Percentiles rank a stretch among this genome's conserved stretches.
These are phyloP conservation scores for Ceratitis capitata DNA, from an alignment of 1,140 invertebrate species.

Conservation along the genomic window DNA sequence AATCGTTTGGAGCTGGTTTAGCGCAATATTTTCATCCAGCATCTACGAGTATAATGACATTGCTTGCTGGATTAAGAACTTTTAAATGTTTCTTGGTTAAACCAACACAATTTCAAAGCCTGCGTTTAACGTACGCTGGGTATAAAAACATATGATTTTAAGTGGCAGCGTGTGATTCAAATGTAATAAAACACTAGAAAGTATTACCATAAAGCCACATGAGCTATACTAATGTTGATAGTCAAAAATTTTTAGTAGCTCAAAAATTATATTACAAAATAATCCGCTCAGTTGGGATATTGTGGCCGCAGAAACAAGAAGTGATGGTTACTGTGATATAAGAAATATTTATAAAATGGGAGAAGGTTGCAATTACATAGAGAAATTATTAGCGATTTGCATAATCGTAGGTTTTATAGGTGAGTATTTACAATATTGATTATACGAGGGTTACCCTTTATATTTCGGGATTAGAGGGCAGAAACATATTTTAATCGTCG, in stretches of 20 bases:
- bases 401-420: neutral
- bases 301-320: neutral
- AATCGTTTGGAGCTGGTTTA: no score
- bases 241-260: neutral
- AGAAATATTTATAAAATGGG: neutral
- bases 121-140: no score
- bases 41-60: no score
- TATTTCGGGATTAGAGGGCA: no score
- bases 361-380: neutral
- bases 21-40: no score
- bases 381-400: neutral
- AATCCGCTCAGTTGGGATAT: neutral
- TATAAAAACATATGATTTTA: neutral
- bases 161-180: neutral
- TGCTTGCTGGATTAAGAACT: neutral
- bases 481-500: no score
- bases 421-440: no score
- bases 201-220: no score
- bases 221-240: neutral
- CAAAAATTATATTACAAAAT: neutral
- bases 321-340: neutral
- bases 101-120: no score
- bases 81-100: neutral
- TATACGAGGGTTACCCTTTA: no score
- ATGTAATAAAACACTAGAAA: no score